Conservation (phyloP, 2,113 vertebrate genomes). For the Vicugna pacos region DNA sequence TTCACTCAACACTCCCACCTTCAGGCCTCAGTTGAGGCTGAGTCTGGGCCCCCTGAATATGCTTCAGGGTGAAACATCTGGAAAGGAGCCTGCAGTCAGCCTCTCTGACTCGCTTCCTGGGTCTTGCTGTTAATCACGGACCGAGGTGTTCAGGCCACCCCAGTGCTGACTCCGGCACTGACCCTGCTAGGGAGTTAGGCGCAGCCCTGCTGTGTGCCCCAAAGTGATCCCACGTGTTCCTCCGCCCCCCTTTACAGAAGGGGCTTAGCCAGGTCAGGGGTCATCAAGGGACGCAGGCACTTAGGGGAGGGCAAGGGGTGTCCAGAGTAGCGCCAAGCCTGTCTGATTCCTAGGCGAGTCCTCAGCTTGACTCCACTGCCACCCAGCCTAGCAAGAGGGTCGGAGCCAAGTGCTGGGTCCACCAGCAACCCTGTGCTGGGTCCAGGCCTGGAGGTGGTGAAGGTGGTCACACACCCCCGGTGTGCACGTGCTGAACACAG, state of each 20-base stretch:
- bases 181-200: too few relatives aligned
- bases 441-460: too few relatives aligned
- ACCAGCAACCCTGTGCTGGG: too few relatives aligned
- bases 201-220: too few relatives aligned
- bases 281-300: accelerated
- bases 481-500: too few relatives aligned
- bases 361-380: too few relatives aligned
- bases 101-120: accelerated
- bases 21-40: accelerated
- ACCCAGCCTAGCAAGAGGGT: not conserved
- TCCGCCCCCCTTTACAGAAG: too few relatives aligned
- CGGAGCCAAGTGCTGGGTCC: not conserved
- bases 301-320: not conserved
- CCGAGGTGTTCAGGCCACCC: accelerated
- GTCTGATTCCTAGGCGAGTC: too few relatives aligned
- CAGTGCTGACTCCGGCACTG: not conserved
- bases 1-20: not conserved
- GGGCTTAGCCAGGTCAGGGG: not conserved
- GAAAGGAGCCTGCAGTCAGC: accelerated
- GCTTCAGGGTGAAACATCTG: not conserved
- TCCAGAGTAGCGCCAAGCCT: accelerated
- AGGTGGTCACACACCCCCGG: not conserved
- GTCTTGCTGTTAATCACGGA: accelerated
- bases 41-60: not conserved
- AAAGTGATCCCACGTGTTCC: accelerated